phyloP scores from a whole-genome alignment of 2,888 invertebrate genomes.

The Linnaemya tessellans region DNA sequence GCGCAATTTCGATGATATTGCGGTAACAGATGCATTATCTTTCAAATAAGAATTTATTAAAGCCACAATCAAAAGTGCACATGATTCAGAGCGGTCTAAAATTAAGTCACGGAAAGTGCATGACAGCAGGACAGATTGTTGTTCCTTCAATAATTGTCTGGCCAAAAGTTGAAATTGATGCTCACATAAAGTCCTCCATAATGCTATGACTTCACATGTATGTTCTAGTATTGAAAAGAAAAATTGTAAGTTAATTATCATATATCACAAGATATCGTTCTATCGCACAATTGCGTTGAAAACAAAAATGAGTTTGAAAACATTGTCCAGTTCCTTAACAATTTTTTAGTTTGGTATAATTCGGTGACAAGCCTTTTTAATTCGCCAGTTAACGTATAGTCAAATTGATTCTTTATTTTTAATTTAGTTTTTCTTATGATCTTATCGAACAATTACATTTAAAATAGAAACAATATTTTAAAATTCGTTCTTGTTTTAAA shows the following conservation, averaged over 20 bases:
- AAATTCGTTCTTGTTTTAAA: too few relatives aligned
- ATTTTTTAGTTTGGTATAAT: too few relatives aligned
- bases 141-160: slow-evolving; percentile 87
- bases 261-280: neutral
- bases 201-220: slow-evolving; percentile 93
- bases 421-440: too few relatives aligned
- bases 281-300: too few relatives aligned
- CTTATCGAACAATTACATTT: too few relatives aligned
- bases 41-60: slow-evolving; percentile 96
- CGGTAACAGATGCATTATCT: slow-evolving; percentile 97
- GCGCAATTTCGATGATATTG: slow-evolving; percentile 93
- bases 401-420: too few relatives aligned
- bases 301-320: too few relatives aligned
- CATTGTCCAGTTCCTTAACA: too few relatives aligned
- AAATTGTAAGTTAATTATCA: neutral
- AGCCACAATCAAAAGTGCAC: slow-evolving; percentile 90
- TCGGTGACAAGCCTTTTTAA: too few relatives aligned
- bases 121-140: slow-evolving; percentile 86
- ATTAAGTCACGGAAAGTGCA: slow-evolving; percentile 85
- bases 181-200: slow-evolving; percentile 96
- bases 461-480: too few relatives aligned
- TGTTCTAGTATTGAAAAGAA: slow-evolving; percentile 83
- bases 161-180: slow-evolving; percentile 94
- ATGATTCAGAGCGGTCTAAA: slow-evolving; percentile 85
- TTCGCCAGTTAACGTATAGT: too few relatives aligned